Evolutionary conservation across 2,888 invertebrate genomes (phyloP), one percentile per base, ranked within the genome.

Genomic region (Orthosia incerta): DNA sequence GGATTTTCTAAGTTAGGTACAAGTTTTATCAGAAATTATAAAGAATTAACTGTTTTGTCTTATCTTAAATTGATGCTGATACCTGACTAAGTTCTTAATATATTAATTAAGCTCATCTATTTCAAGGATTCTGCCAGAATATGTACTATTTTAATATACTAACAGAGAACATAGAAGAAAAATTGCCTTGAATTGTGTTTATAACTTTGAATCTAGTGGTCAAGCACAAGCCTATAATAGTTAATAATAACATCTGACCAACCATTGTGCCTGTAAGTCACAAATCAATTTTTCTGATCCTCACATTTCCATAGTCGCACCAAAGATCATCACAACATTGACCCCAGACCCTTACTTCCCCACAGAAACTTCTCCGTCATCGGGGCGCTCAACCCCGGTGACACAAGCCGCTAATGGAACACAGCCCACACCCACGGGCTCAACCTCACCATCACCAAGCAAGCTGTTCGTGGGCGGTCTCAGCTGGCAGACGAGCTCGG

Each of bases 401-500:
- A 92, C 95, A 0, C 88, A 92, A 0, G 88, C 94, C 0, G 91
- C 92, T 39, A 90, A 89, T 23, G 87, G 88, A 18, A 79, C 91
- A 4, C 86, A 88, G 3, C 83, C 91, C 4, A 90, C 92, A 9
- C 92, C 93, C 56, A 87, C 91, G 1, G 94, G 93, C 51, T 91
- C 92, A 70, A 92, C 95, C 0, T 95, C 95, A 0, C 95, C 96
- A 1, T 98, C 98, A 3, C 98, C 98, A 4, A 98, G 98, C 86
- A 99, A 99, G 94, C 97, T 99, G 65, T 99, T 99, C 90, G 99
- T 99, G 64, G 99, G 99, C 7, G 99, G 99, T 0, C 97, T 99
- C 79, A 98, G 98, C 93, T 99, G 99, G 99, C 98, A 99, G 95
- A 99, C 99, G 23, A 98, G 98, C 90, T 98, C 98, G 71, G 99